Percentiles rank a stretch among this genome's conserved stretches.
Conservation (phyloP, 2,888 invertebrate genomes). For the Dynastes hyllus region DNA sequence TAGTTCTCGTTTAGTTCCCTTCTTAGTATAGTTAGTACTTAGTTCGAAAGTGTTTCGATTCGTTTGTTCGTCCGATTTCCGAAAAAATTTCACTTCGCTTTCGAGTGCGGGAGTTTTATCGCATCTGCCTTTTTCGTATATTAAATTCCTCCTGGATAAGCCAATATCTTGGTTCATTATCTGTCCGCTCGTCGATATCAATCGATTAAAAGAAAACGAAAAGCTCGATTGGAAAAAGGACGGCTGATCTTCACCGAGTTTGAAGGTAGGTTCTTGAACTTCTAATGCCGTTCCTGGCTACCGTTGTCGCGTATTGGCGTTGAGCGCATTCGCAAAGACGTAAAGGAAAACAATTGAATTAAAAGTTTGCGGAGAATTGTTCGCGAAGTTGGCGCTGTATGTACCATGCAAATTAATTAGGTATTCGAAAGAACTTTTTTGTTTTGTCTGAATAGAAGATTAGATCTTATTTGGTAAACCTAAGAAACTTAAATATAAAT, state of each 20-base stretch:
- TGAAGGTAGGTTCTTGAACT: conserved; percentile 42
- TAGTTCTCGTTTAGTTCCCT: conserved; percentile 5
- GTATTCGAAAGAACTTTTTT: conserved; percentile 1
- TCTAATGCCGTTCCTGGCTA: conserved; percentile 17
- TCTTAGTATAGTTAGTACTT: conserved; percentile 17
- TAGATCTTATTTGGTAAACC: no score
- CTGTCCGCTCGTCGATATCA: neutral
- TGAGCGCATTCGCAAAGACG: conserved; percentile 8
- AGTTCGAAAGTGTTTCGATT: conserved; percentile 8
- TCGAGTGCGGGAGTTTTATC: conserved; percentile 13
- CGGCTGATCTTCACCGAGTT: conserved; percentile 27
- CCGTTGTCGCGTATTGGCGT: conserved; percentile 16
- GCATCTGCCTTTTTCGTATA: neutral
- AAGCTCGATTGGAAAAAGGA: conserved; percentile 4
- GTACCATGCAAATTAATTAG: neutral
- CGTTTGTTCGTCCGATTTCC: neutral
- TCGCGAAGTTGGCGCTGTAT: neutral
- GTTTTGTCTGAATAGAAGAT: neutral
- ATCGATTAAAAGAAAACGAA: neutral
- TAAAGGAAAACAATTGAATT: conserved; percentile 29
- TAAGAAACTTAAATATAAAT: no score
- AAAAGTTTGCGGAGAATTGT: conserved; percentile 17
- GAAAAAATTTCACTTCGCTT: neutral
- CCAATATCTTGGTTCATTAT: neutral
- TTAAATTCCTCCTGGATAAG: neutral